Evolutionary conservation across 2,113 vertebrate species (phyloP), one percentile per base, ranked within the genome.

Genomic region (Rhinoptilus africanus): DNA sequence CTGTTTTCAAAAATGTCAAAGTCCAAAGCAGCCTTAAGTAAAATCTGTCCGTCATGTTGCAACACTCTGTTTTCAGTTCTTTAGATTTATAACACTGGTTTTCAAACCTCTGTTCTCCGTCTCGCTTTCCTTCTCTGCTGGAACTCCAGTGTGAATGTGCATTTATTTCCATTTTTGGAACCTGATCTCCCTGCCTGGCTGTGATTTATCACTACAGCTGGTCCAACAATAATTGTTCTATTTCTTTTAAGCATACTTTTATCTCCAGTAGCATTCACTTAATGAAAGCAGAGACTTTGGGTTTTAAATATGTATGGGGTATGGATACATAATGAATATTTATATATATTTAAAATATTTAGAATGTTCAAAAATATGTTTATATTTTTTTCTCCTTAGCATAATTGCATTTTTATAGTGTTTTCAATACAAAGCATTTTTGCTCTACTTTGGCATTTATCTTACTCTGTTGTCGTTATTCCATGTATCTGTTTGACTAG

Each of bases 181-280:
- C 30, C 10, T 96, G 88, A 95, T 96, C 89, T 96, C 71, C n/a
- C 63, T 93, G 85, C 56, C 94, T 91, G 90, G 27, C 76, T 95
- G 89, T 95, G 97, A 97, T 97, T 97, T 97, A 96, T 97, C 92
- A 86, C 92, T 95, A 94, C 88, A 96, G 95, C 95, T 97, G 94
- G 90, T 85, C 93, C 45, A 74, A 47, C 87, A 90, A 88, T 96
- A 96, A 97, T 92, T 95, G 95, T 96, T 89, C 90, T 92, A 53
- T 95, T 97, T 97, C 95, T 97, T 95, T 97, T 93, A 97, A 97
- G 48, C 93, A 96, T 83, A 91, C 67, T 97, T 97, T 97, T 97
- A 97, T 98, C 95, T 97, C 66, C 88, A 79, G 88, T 78, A 88
- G 18, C 94, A 94, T 89, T 92, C 66, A 85, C 54, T 96, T 97